Percentiles rank a stretch among this genome's conserved stretches.
These are phyloP conservation scores for Nasonia longicornis DNA, from an alignment of 1,140 invertebrate genomes.

Conservation along the genomic window DNA sequence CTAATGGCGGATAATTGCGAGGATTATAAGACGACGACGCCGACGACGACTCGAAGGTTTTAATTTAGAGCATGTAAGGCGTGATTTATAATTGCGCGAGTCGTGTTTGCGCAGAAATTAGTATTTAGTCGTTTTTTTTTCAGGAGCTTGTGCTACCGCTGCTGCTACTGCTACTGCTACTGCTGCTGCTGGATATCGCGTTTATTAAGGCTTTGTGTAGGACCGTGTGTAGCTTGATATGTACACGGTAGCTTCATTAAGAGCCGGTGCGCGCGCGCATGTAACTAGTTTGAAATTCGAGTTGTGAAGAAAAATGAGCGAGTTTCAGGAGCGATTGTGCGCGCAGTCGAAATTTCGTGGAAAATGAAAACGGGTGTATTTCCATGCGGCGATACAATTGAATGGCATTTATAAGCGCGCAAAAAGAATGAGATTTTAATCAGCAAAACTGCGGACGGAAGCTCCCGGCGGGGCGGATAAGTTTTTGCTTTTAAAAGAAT, in stretches of 20 bases:
- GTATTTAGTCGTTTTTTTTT: background rate
- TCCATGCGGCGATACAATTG: too few species aligned
- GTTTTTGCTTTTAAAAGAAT: background rate
- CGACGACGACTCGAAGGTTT: background rate
- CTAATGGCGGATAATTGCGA: slow-evolving; percentile 19
- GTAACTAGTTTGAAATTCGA: background rate
- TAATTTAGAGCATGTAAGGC: background rate
- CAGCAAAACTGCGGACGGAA: background rate
- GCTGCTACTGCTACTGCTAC: background rate
- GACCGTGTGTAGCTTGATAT: background rate
- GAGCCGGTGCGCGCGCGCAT: background rate
- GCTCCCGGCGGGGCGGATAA: background rate
- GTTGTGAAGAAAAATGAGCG: too few species aligned
- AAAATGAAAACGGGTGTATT: too few species aligned
- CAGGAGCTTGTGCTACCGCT: too few species aligned
- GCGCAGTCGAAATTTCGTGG: too few species aligned
- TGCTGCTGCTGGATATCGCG: background rate
- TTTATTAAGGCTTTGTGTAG: background rate
- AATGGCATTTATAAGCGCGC: too few species aligned
- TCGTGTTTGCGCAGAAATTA: background rate
- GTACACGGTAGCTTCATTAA: background rate
- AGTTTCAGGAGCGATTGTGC: too few species aligned
- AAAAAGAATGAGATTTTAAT: too few species aligned
- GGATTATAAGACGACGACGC: background rate
- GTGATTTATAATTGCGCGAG: slow-evolving; percentile 1